These are phyloP conservation scores for Alviniconcha marisindica DNA, from an alignment of 1,140 invertebrate genomes.

Conservation along the genomic window DNA sequence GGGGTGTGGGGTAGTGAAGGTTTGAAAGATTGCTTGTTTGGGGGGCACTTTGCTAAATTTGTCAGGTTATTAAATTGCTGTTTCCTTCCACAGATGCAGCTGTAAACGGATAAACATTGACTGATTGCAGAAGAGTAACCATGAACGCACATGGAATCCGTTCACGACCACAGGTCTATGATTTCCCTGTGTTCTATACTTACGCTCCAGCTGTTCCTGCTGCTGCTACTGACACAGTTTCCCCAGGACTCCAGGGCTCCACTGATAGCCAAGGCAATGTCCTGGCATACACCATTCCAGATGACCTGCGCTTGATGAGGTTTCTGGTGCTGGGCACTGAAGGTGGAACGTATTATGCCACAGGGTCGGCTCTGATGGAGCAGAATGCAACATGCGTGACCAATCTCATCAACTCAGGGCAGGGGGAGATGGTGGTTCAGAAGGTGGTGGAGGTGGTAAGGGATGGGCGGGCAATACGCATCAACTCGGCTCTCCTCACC, in stretches of 20 bases:
- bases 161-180: too few relatives aligned
- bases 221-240: not conserved
- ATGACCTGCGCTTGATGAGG: not conserved
- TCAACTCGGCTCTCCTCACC: not conserved
- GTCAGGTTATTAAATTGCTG: too few relatives aligned
- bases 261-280: not conserved
- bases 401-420: not conserved
- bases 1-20: too few relatives aligned
- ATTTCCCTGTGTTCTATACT: too few relatives aligned
- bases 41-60: too few relatives aligned
- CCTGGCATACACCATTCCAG: not conserved
- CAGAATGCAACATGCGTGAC: not conserved
- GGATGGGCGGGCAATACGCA: not conserved
- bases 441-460: not conserved
- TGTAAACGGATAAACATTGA: too few relatives aligned
- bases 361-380: not conserved
- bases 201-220: too few relatives aligned
- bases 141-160: too few relatives aligned
- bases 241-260: not conserved
- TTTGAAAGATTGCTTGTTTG: too few relatives aligned
- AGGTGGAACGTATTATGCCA: not conserved
- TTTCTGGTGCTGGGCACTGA: conserved; percentile 3
- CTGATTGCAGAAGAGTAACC: too few relatives aligned
- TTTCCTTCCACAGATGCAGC: too few relatives aligned
- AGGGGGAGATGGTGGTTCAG: conserved; percentile 21